Evolutionary conservation across 2,797 vertebrate genomes (phyloP), one percentile per base, ranked within the genome.

Genomic region (Danio aesculapii): DNA sequence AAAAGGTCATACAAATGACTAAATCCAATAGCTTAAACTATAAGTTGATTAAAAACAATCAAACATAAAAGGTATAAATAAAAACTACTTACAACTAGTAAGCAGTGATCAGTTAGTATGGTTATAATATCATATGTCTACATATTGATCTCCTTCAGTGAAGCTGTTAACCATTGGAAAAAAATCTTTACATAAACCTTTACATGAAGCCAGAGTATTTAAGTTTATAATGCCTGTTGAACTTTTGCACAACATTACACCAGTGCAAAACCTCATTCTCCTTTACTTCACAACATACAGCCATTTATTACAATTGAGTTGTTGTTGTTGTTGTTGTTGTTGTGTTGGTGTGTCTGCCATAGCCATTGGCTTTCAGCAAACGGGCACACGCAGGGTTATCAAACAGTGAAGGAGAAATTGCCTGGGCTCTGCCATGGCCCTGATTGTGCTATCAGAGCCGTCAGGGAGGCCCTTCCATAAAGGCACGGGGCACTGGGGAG

Each of bases 381-480:
- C 90, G 89, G 79, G 77, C 62, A 30, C 30, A 90, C 90, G 86
- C 77, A 86, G 88, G 93, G 93, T 95, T 94, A 95, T 94, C 94
- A 94, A 93, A 94, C 90, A 94, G 92, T 88, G 90, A 91, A 94
- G 93, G 92, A 94, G 93, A 94, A 95, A 95, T 95, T 94, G 94
- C 92, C 91, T 93, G 90, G 92, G 93, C 93, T 94, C 94, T 94
- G 94, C 92, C 90, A 89, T 92, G 85, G 92, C 91, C 92, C 93
- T 94, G 94, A 95, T 95, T 95, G 94, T 93, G 90, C 93, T 95
- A 95, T 95, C 94, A 72, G 93, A 90, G 92, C 90, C 94, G 92
- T 94, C 94, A 94, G 94, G 94, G 94, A 94, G 93, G 91, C 89
- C 92, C 30, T 91, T 93, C 92, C 91, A 94, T 94, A 94, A 94